Evolutionary conservation across 2,797 vertebrate genomes (phyloP).

Genomic region (Scarus forsteni): DNA sequence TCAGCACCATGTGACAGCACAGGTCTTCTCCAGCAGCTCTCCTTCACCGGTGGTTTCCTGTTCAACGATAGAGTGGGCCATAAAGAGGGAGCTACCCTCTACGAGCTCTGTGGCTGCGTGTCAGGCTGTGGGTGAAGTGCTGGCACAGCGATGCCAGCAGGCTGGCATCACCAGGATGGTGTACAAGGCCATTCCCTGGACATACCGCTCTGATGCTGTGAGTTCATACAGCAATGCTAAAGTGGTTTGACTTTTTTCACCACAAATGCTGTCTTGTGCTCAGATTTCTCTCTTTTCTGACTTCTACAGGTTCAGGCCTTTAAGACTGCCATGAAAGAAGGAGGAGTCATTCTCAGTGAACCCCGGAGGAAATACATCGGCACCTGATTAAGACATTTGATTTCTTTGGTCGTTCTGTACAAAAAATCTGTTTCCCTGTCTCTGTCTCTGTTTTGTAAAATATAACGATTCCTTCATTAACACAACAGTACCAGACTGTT

Average conservation of each 20-base stretch:
- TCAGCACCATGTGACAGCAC: slow-evolving; percentile 87
- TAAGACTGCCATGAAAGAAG: slow-evolving; percentile 87
- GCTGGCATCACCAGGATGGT: slow-evolving; percentile 92
- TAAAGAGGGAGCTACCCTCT: slow-evolving; percentile 89
- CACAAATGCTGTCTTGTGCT: not conserved
- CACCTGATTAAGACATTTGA: slow-evolving; percentile 22
- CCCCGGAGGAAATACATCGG: slow-evolving; percentile 87
- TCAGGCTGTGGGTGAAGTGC: slow-evolving; percentile 89
- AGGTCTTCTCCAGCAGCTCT: slow-evolving; percentile 85
- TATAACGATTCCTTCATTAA: slow-evolving; percentile 6
- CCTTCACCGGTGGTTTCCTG: slow-evolving; percentile 87
- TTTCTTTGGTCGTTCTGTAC: slow-evolving; percentile 27
- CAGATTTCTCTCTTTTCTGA: not conserved
- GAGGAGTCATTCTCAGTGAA: slow-evolving; percentile 89
- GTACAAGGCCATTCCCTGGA: slow-evolving; percentile 90
- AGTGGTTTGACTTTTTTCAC: not conserved
- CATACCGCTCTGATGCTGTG: slow-evolving; percentile 80
- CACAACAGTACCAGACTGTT: not conserved
- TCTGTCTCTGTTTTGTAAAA: slow-evolving; percentile 11
- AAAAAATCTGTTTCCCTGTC: slow-evolving; percentile 11
- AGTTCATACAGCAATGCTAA: slow-evolving; percentile 47
- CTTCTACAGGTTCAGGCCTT: slow-evolving; percentile 88
- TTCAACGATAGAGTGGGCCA: slow-evolving; percentile 94
- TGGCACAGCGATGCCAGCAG: slow-evolving; percentile 91
- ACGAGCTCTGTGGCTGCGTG: slow-evolving; percentile 87